A percentile compares a stretch with the other conserved stretches of the same genome.
These are phyloP conservation scores for Ellobium chinense DNA, from an alignment of 2,888 invertebrate species.

Conservation along the genomic window DNA sequence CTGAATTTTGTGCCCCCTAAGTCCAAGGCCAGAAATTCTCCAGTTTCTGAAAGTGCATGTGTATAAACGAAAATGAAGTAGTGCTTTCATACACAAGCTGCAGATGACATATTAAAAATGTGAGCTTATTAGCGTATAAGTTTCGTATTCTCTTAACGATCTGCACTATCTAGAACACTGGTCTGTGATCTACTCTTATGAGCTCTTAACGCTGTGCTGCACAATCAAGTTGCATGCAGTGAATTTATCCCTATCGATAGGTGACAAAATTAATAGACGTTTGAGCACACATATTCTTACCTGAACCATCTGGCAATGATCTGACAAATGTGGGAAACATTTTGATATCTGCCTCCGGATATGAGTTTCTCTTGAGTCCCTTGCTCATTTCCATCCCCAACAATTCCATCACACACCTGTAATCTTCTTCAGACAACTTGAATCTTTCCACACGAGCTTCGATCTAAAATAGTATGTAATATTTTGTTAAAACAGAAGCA, in stretches of 20 bases:
- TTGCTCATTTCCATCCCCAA: conserved; percentile 88
- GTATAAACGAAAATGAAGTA: neutral
- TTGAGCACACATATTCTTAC: conserved; percentile 61
- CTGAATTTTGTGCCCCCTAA: conserved; percentile 99
- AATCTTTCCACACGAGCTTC: conserved; percentile 91
- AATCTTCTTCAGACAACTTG: conserved; percentile 88
- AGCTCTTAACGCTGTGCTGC: neutral
- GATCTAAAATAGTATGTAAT: too few relatives aligned
- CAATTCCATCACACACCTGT: conserved; percentile 87
- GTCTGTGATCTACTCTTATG: too few relatives aligned
- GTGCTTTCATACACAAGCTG: too few relatives aligned
- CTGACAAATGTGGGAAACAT: conserved; percentile 98
- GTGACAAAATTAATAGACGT: neutral
- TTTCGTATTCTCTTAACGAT: too few relatives aligned
- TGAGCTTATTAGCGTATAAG: too few relatives aligned
- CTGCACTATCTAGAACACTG: too few relatives aligned
- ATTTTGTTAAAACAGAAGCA: too few relatives aligned
- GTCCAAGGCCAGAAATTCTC: conserved; percentile 97
- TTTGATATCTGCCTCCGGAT: conserved; percentile 90
- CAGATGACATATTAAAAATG: too few relatives aligned
- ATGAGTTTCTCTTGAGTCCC: conserved; percentile 89
- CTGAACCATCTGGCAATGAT: conserved; percentile 95
- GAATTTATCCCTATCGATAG: neutral
- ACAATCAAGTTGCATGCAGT: neutral
- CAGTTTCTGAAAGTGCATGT: conserved; percentile 85